These are phyloP conservation scores for Spinus olivaceus DNA, from an alignment of 2,797 vertebrate species.

Conservation along the genomic window DNA sequence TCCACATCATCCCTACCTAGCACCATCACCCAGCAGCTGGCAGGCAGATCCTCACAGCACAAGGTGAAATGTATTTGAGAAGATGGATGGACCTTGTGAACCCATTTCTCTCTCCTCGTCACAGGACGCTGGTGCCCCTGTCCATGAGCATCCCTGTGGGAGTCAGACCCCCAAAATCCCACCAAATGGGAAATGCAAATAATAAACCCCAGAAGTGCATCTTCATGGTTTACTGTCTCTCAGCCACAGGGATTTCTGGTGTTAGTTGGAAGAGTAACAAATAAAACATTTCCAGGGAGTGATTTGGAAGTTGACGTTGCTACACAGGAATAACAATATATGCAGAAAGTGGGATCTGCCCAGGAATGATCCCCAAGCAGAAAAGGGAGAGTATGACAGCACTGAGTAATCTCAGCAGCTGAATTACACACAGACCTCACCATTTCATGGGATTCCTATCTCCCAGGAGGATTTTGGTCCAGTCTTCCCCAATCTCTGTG, in stretches of 20 bases:
- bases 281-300: neutral
- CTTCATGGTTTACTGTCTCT: neutral
- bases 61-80: neutral
- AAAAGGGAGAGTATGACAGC: neutral
- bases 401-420: neutral
- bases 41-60: neutral
- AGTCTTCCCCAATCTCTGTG: rapidly evolving
- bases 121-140: rapidly evolving
- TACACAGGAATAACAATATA: neutral
- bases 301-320: neutral
- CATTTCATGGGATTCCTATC: neutral
- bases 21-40: neutral
- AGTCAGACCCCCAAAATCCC: neutral
- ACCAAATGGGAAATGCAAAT: rapidly evolving
- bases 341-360: neutral
- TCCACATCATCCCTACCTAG: neutral
- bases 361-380: neutral
- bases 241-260: neutral
- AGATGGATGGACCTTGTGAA: rapidly evolving
- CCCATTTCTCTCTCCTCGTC: rapidly evolving
- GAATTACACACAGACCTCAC: neutral
- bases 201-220: neutral
- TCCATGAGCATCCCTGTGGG: rapidly evolving
- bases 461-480: neutral
- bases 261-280: neutral